Percentiles rank a stretch among this genome's conserved stretches.
Evolutionary conservation across 2,888 invertebrate species (phyloP).

Genomic region (Dromius quadrimaculatus): DNA sequence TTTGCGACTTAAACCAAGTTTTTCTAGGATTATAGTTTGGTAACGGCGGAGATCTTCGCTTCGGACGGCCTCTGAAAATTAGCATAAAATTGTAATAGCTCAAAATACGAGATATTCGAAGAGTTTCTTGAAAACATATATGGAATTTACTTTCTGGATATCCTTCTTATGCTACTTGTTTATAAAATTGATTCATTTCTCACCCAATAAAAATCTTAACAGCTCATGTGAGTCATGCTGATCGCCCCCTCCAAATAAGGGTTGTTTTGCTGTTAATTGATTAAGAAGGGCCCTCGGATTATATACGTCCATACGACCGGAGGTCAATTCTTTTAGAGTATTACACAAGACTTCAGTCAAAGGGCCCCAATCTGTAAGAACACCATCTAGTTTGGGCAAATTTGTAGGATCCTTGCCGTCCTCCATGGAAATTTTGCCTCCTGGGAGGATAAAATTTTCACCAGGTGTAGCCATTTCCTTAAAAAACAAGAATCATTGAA

Average conservation of each 20-base stretch:
- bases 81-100: too few species aligned
- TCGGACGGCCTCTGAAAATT: slow-evolving; percentile 87
- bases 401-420: slow-evolving; percentile 47
- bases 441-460: slow-evolving; percentile 78
- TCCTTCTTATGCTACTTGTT: too few species aligned
- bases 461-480: slow-evolving; percentile 78
- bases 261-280: slow-evolving; percentile 75
- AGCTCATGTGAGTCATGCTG: slow-evolving; percentile 98
- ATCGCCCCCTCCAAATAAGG: slow-evolving; percentile 92
- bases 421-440: slow-evolving; percentile 72
- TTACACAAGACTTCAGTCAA: slow-evolving; percentile 77
- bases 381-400: slow-evolving; percentile 64
- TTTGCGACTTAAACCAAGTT: slow-evolving; percentile 77
- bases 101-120: too few species aligned
- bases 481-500: too few species aligned
- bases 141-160: too few species aligned
- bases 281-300: slow-evolving; percentile 75
- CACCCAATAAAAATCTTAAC: slow-evolving; percentile 86
- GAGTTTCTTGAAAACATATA: too few species aligned
- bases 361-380: slow-evolving; percentile 76
- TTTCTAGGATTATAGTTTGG: slow-evolving; percentile 82
- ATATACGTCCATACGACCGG: slow-evolving; percentile 74
- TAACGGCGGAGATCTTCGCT: slow-evolving; percentile 83
- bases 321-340: slow-evolving; percentile 77
- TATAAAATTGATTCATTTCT: too few species aligned